Evolutionary conservation across 2,888 invertebrate species (phyloP), one percentile per base, ranked within the genome.

Genomic region (Sarcophaga rosellei): DNA sequence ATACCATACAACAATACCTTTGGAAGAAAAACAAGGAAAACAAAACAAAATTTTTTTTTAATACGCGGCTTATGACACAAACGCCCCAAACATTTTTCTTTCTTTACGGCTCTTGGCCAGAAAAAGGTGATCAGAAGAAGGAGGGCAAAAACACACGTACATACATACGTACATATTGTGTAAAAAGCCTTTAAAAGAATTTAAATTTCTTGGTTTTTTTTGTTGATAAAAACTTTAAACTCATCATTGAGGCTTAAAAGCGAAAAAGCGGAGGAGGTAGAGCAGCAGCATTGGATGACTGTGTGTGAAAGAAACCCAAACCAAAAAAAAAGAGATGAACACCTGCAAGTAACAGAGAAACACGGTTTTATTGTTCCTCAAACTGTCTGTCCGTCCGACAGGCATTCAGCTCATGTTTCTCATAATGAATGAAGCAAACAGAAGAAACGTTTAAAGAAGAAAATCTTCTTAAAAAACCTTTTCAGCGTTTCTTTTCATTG

Each of bases 301-400:
- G 53, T 53, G 17, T 53, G 53, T 53, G 17, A 53, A 53, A 53
- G 53, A 53, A 53, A 53, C 3, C 53, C 5, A 0, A 1, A 53
- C 15, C 1, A 53, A 53, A 15, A 53, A 15, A 17, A 53, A 4
- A 0, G 3, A 1, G 53, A 53, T 53, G 81, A 81, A 81, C 81
- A 81, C 81, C 81, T 81, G 81, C 81, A 81, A 53, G 53, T 76
- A 23, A n/a, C 62, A 61, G 10, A 75, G 63, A 75, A 70, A 81
- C 63, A 53, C 0, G 20, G 12, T 81, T 76, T 81, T 70, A 76
- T 76, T 57, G 69, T 76, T 81, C 15, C 17, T 0, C 0, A 53
- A 47, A 11, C 3, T 47, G 47, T 47, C 47, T 47, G 11, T 53
- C 17, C 3, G 4, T 17, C 17, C 3, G 15, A 15, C 15, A 15